These are phyloP conservation scores for Dugesia japonica DNA, from an alignment of 2,888 invertebrate genomes.

Conservation along the genomic window DNA sequence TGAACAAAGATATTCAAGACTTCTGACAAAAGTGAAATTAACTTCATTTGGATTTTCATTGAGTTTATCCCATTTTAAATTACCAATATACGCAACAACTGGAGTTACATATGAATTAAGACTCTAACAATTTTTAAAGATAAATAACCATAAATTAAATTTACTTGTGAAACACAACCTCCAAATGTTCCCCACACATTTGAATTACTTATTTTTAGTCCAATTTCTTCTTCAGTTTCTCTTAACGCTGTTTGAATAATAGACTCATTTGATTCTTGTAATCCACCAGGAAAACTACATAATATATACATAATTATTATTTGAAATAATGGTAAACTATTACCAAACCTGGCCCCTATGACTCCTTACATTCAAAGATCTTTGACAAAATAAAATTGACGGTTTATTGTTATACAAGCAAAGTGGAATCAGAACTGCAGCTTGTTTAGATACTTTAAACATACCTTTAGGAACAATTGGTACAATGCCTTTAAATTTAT, in stretches of 20 bases:
- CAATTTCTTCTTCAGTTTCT: background rate
- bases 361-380: background rate
- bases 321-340: background rate
- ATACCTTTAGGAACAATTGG: background rate
- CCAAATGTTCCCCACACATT: background rate
- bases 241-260: background rate
- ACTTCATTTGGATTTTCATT: background rate
- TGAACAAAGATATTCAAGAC: background rate
- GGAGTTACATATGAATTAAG: background rate
- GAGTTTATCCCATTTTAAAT: background rate
- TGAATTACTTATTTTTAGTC: background rate
- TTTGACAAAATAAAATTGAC: background rate
- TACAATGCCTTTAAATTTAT: background rate
- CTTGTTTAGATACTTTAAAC: background rate
- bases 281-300: background rate
- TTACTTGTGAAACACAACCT: background rate
- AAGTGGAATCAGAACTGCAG: background rate
- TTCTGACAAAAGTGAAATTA: background rate
- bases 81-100: background rate
- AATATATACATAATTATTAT: no score
- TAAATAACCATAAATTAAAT: background rate
- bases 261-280: background rate
- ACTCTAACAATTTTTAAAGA: background rate
- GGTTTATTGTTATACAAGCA: background rate
- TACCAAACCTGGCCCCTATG: slow-evolving; percentile 1